phyloP scores from a whole-genome alignment of 2,113 vertebrate genomes.

The Macquaria australasica region DNA sequence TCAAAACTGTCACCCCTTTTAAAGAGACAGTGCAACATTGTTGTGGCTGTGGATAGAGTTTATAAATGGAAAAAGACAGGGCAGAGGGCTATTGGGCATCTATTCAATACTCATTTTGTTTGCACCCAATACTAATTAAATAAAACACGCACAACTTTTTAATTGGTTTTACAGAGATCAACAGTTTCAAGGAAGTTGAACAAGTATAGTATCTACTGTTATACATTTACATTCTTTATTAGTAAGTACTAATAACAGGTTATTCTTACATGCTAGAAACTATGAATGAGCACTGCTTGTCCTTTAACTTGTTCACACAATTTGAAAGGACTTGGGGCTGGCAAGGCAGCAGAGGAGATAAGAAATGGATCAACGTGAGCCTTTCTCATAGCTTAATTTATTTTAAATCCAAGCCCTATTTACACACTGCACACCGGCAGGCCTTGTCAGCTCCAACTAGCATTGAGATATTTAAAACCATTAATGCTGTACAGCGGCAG shows the following conservation, averaged over 20 bases:
- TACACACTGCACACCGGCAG: constrained; percentile 75
- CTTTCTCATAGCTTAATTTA: constrained; percentile 83
- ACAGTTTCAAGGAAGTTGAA: constrained; percentile 53
- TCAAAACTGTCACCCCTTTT: constrained; percentile 76
- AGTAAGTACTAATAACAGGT: constrained; percentile 30
- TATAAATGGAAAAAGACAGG: constrained; percentile 68
- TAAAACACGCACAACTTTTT: constrained; percentile 78
- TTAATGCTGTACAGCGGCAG: constrained; percentile 69
- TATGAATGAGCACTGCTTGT: constrained; percentile 54
- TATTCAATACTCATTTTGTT: constrained; percentile 80
- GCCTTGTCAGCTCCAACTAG: constrained; percentile 75
- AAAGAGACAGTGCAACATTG: constrained; percentile 74
- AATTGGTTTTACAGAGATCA: constrained; percentile 73
- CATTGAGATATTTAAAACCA: constrained; percentile 78
- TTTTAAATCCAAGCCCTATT: constrained; percentile 84
- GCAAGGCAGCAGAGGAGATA: constrained; percentile 81
- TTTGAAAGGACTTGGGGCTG: constrained; percentile 75
- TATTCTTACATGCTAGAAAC: constrained; percentile 46
- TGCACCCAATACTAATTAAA: constrained; percentile 83
- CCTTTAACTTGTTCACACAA: constrained; percentile 62
- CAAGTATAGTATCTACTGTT: constrained; percentile 26
- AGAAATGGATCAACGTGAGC: constrained; percentile 84
- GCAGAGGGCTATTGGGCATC: constrained; percentile 67
- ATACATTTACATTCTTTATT: constrained; percentile 42
- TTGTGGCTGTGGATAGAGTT: constrained; percentile 62